phyloP scores from a whole-genome alignment of 2,797 vertebrate species.

The Prunella strophiata region DNA sequence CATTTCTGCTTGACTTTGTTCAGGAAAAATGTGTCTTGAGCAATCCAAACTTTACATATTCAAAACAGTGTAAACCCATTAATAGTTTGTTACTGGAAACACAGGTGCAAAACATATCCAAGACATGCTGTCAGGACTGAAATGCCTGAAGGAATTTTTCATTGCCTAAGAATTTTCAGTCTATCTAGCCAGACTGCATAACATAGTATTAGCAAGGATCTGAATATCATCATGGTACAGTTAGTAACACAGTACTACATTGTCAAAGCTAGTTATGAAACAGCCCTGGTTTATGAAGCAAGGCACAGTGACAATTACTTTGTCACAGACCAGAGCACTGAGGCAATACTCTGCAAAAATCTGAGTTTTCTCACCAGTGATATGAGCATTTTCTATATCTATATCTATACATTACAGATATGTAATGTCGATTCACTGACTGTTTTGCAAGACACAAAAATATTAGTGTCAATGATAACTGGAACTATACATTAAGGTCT shows the following conservation, averaged over 20 bases:
- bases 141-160: not conserved
- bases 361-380: not conserved
- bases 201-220: not conserved
- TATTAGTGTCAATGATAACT: not conserved
- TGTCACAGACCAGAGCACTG: too few species aligned
- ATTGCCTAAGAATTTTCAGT: not conserved
- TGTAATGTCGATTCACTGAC: not conserved
- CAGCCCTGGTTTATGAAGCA: not conserved
- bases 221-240: not conserved
- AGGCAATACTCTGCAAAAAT: not conserved
- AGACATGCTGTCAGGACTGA: not conserved
- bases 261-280: not conserved
- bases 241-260: not conserved
- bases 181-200: not conserved
- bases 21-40: not conserved
- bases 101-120: not conserved
- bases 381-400: too few species aligned
- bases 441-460: not conserved
- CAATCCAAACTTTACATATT: not conserved
- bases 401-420: not conserved
- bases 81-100: not conserved
- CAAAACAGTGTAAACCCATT: not conserved
- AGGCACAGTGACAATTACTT: fast-evolving
- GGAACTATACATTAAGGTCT: too few species aligned
- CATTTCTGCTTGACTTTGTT: not conserved